phyloP scores from a whole-genome alignment of 1,140 invertebrate species.

The Tigriopus japonicus region DNA sequence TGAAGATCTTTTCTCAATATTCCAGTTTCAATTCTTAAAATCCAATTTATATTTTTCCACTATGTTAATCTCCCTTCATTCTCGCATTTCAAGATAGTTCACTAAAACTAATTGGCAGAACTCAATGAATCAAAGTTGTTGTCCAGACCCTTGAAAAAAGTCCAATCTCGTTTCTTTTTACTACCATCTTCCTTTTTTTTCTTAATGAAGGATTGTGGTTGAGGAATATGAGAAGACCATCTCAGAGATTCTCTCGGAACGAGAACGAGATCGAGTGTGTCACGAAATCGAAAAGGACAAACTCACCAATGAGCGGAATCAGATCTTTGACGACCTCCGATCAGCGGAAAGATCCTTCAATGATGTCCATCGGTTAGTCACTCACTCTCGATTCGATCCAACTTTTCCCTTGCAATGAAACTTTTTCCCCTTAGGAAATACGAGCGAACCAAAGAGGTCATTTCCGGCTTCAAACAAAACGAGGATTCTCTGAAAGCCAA shows the following conservation, averaged over 20 bases:
- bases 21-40: too few relatives aligned
- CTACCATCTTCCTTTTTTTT: neutral
- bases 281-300: neutral
- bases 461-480: conserved; percentile 41
- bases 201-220: neutral
- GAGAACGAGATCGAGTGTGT: neutral
- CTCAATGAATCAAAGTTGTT: too few relatives aligned
- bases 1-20: too few relatives aligned
- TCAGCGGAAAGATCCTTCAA: conserved; percentile 56
- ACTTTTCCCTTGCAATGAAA: too few relatives aligned
- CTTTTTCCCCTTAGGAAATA: conserved; percentile 30
- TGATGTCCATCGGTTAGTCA: conserved; percentile 31
- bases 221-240: conserved; percentile 9
- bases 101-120: too few relatives aligned
- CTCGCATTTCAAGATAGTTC: too few relatives aligned
- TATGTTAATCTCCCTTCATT: too few relatives aligned
- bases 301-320: conserved; percentile 30
- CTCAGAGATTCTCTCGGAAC: neutral
- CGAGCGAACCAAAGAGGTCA: conserved; percentile 38
- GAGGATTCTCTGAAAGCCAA: conserved; percentile 25
- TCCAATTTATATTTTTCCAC: too few relatives aligned
- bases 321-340: conserved; percentile 45
- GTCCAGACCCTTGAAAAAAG: too few relatives aligned
- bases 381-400: neutral
- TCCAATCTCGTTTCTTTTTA: neutral